These are phyloP conservation scores for Oceanodroma leucorhoa DNA, from an alignment of 2,797 vertebrate species.

Conservation along the genomic window DNA sequence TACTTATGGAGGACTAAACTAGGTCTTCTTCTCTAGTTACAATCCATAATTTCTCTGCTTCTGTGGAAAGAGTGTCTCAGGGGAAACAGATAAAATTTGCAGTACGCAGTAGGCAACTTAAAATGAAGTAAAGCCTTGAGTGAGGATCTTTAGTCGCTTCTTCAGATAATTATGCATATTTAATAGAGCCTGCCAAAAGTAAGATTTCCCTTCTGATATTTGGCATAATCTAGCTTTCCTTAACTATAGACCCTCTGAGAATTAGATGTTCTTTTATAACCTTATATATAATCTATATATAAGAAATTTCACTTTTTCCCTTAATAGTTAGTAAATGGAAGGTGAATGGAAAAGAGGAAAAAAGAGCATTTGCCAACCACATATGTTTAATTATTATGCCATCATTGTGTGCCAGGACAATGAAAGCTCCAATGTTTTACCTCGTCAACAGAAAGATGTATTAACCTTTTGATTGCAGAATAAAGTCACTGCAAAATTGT, in stretches of 20 bases:
- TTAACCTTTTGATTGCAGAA: not conserved
- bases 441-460: not conserved
- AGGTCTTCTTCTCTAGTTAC: not conserved
- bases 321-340: not conserved
- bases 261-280: not conserved
- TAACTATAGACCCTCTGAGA: not conserved
- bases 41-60: not conserved
- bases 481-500: not conserved
- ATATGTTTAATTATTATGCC: not conserved
- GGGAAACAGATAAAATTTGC: not conserved
- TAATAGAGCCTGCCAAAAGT: not conserved
- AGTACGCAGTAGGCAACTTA: not conserved
- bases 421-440: not conserved
- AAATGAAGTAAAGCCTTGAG: not conserved
- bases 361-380: not conserved
- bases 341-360: not conserved
- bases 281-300: not conserved
- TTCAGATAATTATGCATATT: not conserved
- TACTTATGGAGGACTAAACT: not conserved
- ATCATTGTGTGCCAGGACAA: not conserved
- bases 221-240: not conserved
- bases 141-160: not conserved
- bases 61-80: not conserved
- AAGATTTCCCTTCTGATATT: not conserved
- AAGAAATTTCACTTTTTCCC: not conserved